A percentile compares a stretch with the other conserved stretches of the same genome.
Evolutionary conservation across 64 coral and sea anemone genomes (phyloP).

Genomic region (Montipora cactus): DNA sequence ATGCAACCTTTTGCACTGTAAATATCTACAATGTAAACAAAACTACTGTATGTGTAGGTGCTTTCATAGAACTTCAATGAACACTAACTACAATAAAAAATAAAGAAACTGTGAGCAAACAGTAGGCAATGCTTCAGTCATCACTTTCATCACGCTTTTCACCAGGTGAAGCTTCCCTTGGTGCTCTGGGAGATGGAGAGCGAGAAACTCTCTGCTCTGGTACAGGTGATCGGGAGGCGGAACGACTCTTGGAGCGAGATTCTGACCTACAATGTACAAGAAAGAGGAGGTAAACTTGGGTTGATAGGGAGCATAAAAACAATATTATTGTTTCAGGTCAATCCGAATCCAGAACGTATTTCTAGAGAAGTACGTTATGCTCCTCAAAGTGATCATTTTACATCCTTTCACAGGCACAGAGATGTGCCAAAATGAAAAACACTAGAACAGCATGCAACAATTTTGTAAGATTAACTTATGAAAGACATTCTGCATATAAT

Average conservation of each 20-base stretch:
- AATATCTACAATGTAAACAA: no score
- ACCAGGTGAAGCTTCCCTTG: conserved; percentile 19
- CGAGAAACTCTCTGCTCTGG: conserved; percentile 32
- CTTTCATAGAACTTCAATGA: background rate
- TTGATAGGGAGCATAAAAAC: background rate
- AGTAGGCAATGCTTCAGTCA: background rate
- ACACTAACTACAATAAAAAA: background rate
- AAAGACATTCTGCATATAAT: no score
- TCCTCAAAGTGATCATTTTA: no score
- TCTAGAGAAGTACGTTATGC: no score
- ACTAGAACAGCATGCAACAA: no score
- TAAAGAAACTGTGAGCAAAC: background rate
- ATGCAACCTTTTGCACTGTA: no score
- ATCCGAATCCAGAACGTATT: no score
- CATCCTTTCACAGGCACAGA: no score
- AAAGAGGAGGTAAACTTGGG: background rate
- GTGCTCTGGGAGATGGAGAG: conserved; percentile 48
- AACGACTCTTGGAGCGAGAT: conserved; percentile 70
- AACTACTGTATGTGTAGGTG: no score
- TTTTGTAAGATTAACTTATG: no score
- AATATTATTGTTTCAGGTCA: background rate
- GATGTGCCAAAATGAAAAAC: no score
- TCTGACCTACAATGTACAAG: conserved; percentile 35
- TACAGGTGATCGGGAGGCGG: conserved; percentile 7
- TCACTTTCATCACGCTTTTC: conserved; percentile 43